Evolutionary conservation across 2,888 invertebrate genomes (phyloP), one percentile per base, ranked within the genome.

Genomic region (Pomacea canaliculata): DNA sequence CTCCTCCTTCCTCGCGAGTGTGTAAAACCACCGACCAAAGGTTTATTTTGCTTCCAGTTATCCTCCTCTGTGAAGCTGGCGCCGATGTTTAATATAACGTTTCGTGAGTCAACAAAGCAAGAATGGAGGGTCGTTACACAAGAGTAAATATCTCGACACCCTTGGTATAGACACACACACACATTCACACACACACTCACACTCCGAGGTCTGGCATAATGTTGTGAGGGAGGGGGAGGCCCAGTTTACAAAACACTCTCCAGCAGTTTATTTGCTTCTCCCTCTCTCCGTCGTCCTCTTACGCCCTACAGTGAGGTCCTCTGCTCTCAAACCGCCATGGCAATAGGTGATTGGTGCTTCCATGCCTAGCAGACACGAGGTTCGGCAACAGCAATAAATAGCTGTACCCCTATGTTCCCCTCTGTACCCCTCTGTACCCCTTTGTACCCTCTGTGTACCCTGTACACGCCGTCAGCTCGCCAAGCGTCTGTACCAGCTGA

Each of bases 161-260:
- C 19, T 56, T 56, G 8, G 51, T 16, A 10, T 2, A 13, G 4
- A 19, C 37, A 73, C 49, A 16, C 67, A 66, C 72, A 46, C 48
- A 65, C 48, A 63, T 48, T 8, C 13, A 73, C 27, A 62, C 46
- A 16, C 37, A 3, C 46, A 59, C 23, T 56, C 60, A 59, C 63
- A 16, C 60, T 62, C 46, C 0, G 9, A 10, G 67, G 12, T 27
- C 10, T 67, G 18, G 67, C 18, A 9, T 8, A 37, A 65, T 27
- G 46, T 23, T 18, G 67, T 8, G 67, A 67, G 67, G 67, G 37
- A 46, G 18, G 27, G 70, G 59, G 59, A 48, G 68, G 4, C 1
- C 7, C 49, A 70, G 70, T 70, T 70, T 70, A 70, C 70, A 56
- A 70, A 70, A 70, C 70, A 70, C 49, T 59, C 59, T 56, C 70